Base-by-base conservation (phyloP, 2,888 invertebrate species). In the Drosophila gaucha region DNA sequence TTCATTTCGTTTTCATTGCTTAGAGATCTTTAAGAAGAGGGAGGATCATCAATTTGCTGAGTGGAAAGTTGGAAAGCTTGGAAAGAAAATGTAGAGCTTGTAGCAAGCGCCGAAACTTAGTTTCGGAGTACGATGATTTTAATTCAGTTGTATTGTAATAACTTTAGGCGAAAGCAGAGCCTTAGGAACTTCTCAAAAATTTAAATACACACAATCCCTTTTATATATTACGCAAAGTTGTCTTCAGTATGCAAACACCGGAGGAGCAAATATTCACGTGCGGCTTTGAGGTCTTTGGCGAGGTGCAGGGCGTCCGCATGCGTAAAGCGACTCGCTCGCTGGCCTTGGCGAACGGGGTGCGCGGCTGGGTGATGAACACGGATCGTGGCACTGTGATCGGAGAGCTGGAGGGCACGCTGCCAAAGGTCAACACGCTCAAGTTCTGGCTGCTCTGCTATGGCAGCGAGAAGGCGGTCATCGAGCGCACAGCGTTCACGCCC, bases 391-490 rank as follows among this genome's bases (percentile, higher is more conserved):
- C 94, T 0, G 95, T 95, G 1, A 90, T 93, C 59, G 95, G 95
- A 6, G 78, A 92, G 33, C 79, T 95, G 56, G 93, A 95, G 91
- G 95, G 95, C 14, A 90, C 92, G 4, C 80, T 91, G 62, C 62
- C 84, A 0, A 93, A 93, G 89, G 86, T 95, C 55, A 91, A 92
- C 28, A 91, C 93, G 89, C 94, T 95, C 93, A 89, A 89, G 66
- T 73, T 78, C 30, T 90, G 89, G 90, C 69, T 96, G 49, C 93
- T 93, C 76, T 92, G 92, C 20, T 94, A 93, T 9, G 96, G 96
- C 50, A 96, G 96, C 90, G 96, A 96, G 0, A 92, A 93, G 74
- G 95, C 96, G 28, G 91, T 92, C 70, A 96, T 96, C 75, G 95
- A 95, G 2, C 95, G 94, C 88, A 94, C 94, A 0, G 94, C 94